phyloP scores from a whole-genome alignment of 2,113 vertebrate genomes.

The Pluvianellus socialis region DNA sequence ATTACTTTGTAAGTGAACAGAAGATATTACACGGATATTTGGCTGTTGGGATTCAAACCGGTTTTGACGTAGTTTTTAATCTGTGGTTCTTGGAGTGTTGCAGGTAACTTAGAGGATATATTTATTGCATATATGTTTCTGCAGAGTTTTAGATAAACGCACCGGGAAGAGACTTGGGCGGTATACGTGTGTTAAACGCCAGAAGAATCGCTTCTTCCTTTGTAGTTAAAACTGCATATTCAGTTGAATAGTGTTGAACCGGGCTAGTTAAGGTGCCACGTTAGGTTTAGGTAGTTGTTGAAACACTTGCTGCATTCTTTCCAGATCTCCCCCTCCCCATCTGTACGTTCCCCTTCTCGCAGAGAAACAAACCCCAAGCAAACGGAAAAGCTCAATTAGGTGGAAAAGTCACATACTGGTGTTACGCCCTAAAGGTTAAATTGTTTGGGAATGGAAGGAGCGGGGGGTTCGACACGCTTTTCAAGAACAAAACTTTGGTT shows the following conservation, averaged over 20 bases:
- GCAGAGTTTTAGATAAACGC: background rate
- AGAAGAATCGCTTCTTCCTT: background rate
- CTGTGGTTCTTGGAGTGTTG: background rate
- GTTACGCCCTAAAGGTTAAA: background rate
- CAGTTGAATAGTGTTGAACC: background rate
- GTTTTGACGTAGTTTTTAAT: background rate
- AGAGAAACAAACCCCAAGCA: too few relatives aligned
- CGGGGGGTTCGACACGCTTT: background rate
- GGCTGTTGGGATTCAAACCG: background rate
- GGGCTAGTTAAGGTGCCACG: background rate
- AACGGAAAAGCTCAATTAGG: background rate
- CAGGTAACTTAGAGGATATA: background rate
- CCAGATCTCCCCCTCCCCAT: background rate
- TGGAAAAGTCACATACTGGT: accelerated
- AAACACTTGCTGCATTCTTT: background rate
- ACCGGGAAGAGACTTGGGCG: background rate
- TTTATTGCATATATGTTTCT: background rate
- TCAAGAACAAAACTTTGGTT: background rate
- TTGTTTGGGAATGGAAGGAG: background rate
- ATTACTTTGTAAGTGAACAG: background rate
- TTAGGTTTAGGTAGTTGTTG: background rate
- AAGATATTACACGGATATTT: accelerated
- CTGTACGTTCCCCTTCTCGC: background rate
- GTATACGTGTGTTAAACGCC: background rate
- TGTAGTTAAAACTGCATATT: accelerated